A percentile compares a stretch with the other conserved stretches of the same genome.
Evolutionary conservation across 2,113 vertebrate species (phyloP).

Genomic region (Patagioenas fasciata): DNA sequence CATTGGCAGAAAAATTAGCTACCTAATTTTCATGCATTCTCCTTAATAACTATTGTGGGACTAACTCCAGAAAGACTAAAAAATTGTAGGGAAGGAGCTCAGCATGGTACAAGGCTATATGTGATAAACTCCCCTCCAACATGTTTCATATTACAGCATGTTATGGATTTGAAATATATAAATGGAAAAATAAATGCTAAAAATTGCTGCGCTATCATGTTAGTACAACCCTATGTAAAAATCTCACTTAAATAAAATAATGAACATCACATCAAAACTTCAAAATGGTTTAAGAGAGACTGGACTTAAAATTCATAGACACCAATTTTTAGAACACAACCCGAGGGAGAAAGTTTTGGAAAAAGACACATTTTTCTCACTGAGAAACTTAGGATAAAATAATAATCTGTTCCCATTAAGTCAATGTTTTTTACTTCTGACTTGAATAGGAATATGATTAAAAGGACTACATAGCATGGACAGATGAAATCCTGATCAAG

Average conservation of each 20-base stretch:
- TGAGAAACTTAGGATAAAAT: background rate
- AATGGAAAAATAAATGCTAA: background rate
- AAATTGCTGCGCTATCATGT: background rate
- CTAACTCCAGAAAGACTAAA: background rate
- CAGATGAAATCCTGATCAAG: constrained; percentile 27
- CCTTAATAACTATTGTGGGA: background rate
- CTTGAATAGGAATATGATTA: constrained; percentile 13
- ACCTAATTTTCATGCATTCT: background rate
- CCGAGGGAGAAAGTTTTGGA: background rate
- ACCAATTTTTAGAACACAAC: background rate
- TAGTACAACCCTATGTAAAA: background rate
- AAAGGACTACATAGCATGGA: background rate
- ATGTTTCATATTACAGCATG: background rate
- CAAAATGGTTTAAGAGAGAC: background rate
- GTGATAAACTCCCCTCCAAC: fast-evolving
- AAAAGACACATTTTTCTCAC: background rate
- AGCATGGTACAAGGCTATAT: background rate
- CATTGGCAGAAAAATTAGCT: background rate
- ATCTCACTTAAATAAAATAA: background rate
- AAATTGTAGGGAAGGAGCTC: background rate
- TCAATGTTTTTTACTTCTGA: constrained; percentile 5
- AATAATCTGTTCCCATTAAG: constrained; percentile 46
- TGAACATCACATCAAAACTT: background rate
- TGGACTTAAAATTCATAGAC: background rate
- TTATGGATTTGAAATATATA: background rate